Percentiles rank a stretch among this genome's conserved stretches.
These are phyloP conservation scores for Phataginus tetradactyla DNA, from an alignment of 2,797 vertebrate species.

Conservation along the genomic window DNA sequence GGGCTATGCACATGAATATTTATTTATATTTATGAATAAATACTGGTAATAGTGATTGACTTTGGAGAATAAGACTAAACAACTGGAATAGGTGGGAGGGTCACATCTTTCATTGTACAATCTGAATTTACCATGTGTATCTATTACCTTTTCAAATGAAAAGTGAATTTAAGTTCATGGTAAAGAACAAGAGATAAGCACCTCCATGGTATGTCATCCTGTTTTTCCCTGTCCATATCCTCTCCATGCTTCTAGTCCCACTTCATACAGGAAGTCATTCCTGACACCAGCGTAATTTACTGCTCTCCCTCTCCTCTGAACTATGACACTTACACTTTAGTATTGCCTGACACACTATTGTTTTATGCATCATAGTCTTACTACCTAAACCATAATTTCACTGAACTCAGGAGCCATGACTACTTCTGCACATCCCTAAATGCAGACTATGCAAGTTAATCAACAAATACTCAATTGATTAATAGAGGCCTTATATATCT, in stretches of 20 bases:
- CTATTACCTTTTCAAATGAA: constrained; percentile 48
- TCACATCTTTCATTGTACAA: constrained; percentile 29
- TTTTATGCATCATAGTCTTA: constrained; percentile 47
- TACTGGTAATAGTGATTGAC: background rate
- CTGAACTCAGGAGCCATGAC: constrained; percentile 16
- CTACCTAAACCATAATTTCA: constrained; percentile 26
- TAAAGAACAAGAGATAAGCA: constrained; percentile 44
- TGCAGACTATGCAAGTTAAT: constrained; percentile 27
- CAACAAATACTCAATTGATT: constrained; percentile 30
- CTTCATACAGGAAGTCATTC: constrained; percentile 24
- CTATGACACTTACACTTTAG: constrained; percentile 1
- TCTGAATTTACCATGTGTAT: constrained; percentile 38
- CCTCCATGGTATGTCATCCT: background rate
- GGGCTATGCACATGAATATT: background rate
- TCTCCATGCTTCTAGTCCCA: constrained; percentile 49
- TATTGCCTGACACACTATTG: background rate
- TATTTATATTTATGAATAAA: background rate
- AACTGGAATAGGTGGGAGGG: background rate
- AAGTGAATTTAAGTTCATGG: constrained; percentile 25
- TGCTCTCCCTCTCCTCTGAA: constrained; percentile 20
- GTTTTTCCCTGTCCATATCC: constrained; percentile 28
- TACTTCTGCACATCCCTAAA: constrained; percentile 30
- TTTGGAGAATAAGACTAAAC: constrained; percentile 40
- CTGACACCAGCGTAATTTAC: constrained; percentile 18
- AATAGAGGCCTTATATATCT: constrained; percentile 43